Evolutionary conservation across 2,113 vertebrate species (phyloP).

Genomic region (Pterocles gutturalis): DNA sequence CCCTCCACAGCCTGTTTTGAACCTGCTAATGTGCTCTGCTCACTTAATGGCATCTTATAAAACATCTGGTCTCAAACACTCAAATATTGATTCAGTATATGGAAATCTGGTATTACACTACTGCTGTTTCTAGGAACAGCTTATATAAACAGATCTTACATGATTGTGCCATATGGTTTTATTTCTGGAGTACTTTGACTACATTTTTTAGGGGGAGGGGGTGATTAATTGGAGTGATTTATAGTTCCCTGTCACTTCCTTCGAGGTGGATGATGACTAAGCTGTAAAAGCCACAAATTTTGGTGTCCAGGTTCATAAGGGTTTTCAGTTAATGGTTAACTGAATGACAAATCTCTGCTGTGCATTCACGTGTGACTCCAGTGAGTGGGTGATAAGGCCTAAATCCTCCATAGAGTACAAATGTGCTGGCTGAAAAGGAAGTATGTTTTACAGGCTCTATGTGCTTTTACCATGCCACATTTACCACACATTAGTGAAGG

Average conservation of each 20-base stretch:
- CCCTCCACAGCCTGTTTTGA: constrained; percentile 60
- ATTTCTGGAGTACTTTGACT: constrained; percentile 76
- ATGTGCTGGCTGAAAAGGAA: constrained; percentile 70
- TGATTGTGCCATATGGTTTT: constrained; percentile 80
- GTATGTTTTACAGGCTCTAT: constrained; percentile 67
- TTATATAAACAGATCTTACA: constrained; percentile 88
- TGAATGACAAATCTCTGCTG: constrained; percentile 56
- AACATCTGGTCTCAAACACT: constrained; percentile 87
- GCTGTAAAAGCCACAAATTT: constrained; percentile 55
- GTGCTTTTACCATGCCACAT: constrained; percentile 79
- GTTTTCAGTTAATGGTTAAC: constrained; percentile 67
- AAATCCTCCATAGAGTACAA: constrained; percentile 50
- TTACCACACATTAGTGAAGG: constrained; percentile 78
- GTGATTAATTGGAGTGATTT: constrained; percentile 81
- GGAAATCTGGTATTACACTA: constrained; percentile 84
- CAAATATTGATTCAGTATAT: constrained; percentile 94
- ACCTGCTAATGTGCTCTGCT: constrained; percentile 72
- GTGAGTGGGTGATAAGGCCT: constrained; percentile 52
- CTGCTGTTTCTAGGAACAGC: constrained; percentile 87
- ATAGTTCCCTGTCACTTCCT: constrained; percentile 64
- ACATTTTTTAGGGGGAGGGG: constrained; percentile 70
- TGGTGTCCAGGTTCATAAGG: constrained; percentile 65
- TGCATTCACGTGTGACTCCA: constrained; percentile 38
- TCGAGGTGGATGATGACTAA: constrained; percentile 52
- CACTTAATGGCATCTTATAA: constrained; percentile 96